Conservation (phyloP, 2,888 invertebrate species). For the Neoscelio sp. region DNA sequence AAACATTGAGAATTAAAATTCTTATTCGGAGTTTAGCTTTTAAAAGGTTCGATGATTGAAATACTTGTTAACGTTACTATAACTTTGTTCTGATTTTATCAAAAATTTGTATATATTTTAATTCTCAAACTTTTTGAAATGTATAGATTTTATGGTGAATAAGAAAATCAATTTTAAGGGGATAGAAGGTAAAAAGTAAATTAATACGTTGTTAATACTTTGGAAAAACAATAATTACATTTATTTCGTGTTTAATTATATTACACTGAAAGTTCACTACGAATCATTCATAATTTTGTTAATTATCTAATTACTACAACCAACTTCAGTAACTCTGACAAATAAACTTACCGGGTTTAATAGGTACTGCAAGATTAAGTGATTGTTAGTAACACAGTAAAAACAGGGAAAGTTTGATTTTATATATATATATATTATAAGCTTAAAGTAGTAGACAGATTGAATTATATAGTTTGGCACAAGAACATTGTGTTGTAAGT, state of each 20-base stretch:
- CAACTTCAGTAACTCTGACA: conserved; percentile 44
- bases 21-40: too few species aligned
- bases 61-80: too few species aligned
- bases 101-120: too few species aligned
- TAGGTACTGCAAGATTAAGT: conserved; percentile 49
- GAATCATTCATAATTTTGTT: conserved; percentile 31
- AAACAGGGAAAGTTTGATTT: conserved; percentile 4
- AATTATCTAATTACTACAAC: conserved; percentile 43
- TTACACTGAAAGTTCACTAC: conserved; percentile 40
- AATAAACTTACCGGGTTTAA: conserved; percentile 47
- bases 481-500: conserved; percentile 14
- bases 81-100: too few species aligned
- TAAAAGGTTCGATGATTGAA: too few species aligned
- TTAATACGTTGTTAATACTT: neutral
- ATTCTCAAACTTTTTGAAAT: too few species aligned
- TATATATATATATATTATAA: conserved; percentile 13
- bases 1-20: too few species aligned
- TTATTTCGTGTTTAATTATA: conserved; percentile 12
- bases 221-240: neutral
- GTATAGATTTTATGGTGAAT: neutral
- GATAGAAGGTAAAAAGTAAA: neutral
- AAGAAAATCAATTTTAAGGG: neutral
- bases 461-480: too few species aligned
- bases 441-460: too few species aligned
- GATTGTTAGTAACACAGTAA: conserved; percentile 36